Conservation (phyloP, 2,888 invertebrate genomes). For the Clistopyga incitator region DNA sequence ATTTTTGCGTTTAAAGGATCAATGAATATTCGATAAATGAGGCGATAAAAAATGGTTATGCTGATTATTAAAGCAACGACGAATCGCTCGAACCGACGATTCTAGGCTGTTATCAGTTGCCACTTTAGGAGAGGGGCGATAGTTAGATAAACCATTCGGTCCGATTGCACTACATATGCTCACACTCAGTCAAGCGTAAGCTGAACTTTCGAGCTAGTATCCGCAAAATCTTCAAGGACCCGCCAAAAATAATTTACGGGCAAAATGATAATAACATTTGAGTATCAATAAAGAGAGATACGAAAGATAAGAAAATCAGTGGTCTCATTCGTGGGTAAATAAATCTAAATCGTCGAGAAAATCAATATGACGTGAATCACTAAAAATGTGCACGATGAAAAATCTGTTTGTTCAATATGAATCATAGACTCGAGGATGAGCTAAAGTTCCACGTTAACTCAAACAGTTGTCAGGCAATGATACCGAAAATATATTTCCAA, state of each 20-base stretch:
- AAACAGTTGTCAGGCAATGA: neutral
- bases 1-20: neutral
- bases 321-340: neutral
- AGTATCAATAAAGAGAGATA: neutral
- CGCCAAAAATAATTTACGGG: neutral
- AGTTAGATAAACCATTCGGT: constrained; percentile 1
- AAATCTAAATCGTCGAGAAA: neutral
- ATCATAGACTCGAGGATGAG: neutral
- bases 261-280: neutral
- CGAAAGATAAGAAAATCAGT: neutral
- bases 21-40: neutral
- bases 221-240: neutral
- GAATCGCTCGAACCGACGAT: neutral
- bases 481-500: neutral
- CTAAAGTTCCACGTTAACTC: neutral
- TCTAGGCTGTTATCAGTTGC: constrained; percentile 10
- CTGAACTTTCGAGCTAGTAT: neutral
- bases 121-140: neutral
- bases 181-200: neutral
- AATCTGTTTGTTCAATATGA: constrained; percentile 1
- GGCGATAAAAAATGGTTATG: neutral
- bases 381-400: neutral
- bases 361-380: neutral
- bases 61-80: neutral
- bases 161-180: neutral